These are phyloP conservation scores for Peromyscus eremicus DNA, from an alignment of 2,797 vertebrate species.

Conservation along the genomic window DNA sequence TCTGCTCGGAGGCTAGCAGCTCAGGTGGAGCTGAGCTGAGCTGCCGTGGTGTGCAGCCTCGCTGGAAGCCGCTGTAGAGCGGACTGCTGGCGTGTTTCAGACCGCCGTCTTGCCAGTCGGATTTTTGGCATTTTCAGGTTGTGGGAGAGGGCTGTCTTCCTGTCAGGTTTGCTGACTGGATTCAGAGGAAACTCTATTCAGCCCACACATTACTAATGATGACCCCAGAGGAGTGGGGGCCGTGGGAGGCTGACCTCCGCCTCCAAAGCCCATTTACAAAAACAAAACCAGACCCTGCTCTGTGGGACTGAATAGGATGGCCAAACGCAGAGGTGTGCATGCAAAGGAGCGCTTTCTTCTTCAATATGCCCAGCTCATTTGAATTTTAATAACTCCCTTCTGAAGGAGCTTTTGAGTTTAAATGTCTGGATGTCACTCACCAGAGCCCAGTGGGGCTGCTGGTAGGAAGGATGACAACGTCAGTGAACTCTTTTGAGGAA, in stretches of 20 bases:
- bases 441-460: constrained; percentile 69
- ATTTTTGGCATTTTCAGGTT: constrained; percentile 78
- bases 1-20: constrained; percentile 8
- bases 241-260: constrained; percentile 85
- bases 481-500: constrained; percentile 74
- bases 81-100: constrained; percentile 56
- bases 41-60: background rate
- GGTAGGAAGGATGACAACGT: constrained; percentile 79
- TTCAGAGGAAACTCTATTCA: constrained; percentile 82
- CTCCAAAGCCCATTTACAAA: constrained; percentile 84
- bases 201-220: constrained; percentile 82
- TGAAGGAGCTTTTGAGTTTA: constrained; percentile 83
- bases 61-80: constrained; percentile 30
- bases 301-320: constrained; percentile 79
- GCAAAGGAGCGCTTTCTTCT: constrained; percentile 82
- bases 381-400: constrained; percentile 85
- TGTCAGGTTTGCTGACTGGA: constrained; percentile 81
- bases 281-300: constrained; percentile 83
- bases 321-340: constrained; percentile 82
- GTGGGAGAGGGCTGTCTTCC: constrained; percentile 83
- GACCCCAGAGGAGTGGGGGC: constrained; percentile 83
- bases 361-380: constrained; percentile 83
- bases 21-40: constrained; percentile 41
- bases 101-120: constrained; percentile 53
- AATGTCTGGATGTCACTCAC: constrained; percentile 83